Evolutionary conservation across 2,113 vertebrate species (phyloP).

Genomic region (Dicaeum eximium): DNA sequence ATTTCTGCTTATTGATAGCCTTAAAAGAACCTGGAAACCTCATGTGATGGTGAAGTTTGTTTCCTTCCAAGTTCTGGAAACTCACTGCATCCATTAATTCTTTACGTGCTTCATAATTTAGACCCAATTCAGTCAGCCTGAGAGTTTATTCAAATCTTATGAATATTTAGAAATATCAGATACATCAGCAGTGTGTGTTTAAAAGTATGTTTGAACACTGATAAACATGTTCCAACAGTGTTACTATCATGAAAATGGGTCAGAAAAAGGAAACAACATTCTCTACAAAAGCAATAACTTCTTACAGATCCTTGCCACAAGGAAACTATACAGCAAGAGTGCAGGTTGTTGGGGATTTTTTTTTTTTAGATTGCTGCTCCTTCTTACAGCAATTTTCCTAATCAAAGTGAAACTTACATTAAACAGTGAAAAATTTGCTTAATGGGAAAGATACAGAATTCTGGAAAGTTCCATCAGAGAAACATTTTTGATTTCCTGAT

Average conservation of each 20-base stretch:
- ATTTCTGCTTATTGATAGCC: not conserved
- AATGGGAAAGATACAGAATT: not conserved
- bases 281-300: not conserved
- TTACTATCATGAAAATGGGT: not conserved
- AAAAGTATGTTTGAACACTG: not conserved
- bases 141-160: not conserved
- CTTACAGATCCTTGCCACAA: not conserved
- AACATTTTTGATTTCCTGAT: conserved; percentile 15
- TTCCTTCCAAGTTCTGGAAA: not conserved
- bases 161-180: not conserved
- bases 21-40: not conserved
- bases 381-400: not conserved
- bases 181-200: not conserved
- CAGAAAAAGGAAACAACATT: not conserved
- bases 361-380: not conserved
- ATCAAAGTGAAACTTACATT: not conserved
- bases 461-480: not conserved
- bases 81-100: not conserved
- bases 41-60: not conserved
- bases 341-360: not conserved
- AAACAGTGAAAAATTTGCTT: not conserved
- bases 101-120: not conserved
- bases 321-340: not conserved
- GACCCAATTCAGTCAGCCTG: not conserved
- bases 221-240: not conserved